Percentiles rank a stretch among this genome's conserved stretches.
These are phyloP conservation scores for Cheirogaleus medius DNA, from an alignment of 2,113 vertebrate genomes.

Conservation along the genomic window DNA sequence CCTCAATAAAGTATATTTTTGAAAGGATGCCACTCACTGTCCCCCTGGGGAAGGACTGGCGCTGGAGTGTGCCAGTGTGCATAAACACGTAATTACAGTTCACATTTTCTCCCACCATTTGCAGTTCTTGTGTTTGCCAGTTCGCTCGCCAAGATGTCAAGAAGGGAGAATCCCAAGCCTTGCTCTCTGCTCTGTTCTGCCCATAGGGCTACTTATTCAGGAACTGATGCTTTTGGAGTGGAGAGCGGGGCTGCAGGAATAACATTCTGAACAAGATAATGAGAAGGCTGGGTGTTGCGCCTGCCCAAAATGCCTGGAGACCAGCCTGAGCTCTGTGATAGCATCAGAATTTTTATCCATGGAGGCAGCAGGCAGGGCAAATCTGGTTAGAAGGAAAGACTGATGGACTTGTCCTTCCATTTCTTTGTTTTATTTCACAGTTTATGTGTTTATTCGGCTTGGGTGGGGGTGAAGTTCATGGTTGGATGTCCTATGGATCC, in stretches of 20 bases:
- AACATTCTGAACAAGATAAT: neutral
- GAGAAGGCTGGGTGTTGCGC: neutral
- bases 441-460: neutral
- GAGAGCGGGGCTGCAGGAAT: neutral
- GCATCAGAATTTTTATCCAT: neutral
- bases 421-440: neutral
- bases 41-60: neutral
- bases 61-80: accelerated
- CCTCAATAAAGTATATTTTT: neutral
- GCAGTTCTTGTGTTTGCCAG: neutral
- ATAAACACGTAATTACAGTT: neutral
- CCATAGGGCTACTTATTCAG: neutral
- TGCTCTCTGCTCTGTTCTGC: neutral
- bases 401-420: neutral
- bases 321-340: accelerated
- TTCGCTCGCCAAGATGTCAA: neutral
- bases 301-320: neutral
- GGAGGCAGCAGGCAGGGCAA: accelerated
- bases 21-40: neutral
- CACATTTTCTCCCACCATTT: neutral
- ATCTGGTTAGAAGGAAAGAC: neutral
- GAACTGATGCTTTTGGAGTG: no score
- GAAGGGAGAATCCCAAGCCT: neutral
- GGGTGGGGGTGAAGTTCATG: neutral
- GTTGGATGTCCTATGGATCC: neutral